These are phyloP conservation scores for Tapera naevia DNA, from an alignment of 2,797 vertebrate genomes.

Conservation along the genomic window DNA sequence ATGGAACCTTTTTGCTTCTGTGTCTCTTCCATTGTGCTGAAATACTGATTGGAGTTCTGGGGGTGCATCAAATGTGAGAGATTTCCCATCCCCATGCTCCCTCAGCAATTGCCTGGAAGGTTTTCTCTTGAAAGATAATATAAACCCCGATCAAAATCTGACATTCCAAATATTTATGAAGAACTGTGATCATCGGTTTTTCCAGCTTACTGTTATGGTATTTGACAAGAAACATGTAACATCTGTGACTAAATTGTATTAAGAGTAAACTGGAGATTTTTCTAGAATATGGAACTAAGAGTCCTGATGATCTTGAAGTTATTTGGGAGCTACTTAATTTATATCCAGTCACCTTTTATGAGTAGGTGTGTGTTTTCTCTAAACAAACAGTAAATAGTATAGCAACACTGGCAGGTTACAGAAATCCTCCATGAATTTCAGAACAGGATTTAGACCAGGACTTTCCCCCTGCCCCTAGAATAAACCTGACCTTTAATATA, in stretches of 20 bases:
- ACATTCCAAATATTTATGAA: not conserved
- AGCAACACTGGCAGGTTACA: not conserved
- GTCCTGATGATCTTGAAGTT: not conserved
- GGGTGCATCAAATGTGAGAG: not conserved
- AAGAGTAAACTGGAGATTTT: not conserved
- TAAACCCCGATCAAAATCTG: not conserved
- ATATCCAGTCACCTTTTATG: not conserved
- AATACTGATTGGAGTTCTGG: not conserved
- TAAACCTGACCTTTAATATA: not conserved
- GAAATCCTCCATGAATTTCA: not conserved
- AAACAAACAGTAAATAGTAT: not conserved
- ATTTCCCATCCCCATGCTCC: not conserved
- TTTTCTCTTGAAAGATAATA: not conserved
- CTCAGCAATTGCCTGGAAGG: not conserved
- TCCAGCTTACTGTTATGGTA: not conserved
- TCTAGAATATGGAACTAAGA: not conserved
- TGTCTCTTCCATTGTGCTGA: not conserved
- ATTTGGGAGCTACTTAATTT: not conserved
- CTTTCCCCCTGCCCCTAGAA: not conserved
- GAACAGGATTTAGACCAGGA: not conserved
- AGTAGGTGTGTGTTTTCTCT: not conserved
- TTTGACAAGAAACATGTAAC: not conserved
- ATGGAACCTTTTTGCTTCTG: not conserved
- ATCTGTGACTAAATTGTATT: not conserved
- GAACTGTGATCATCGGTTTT: not conserved